Percentiles rank a stretch among this genome's conserved stretches.
These are phyloP conservation scores for Oncorhynchus clarkii DNA, from an alignment of 2,113 vertebrate species.

Conservation along the genomic window DNA sequence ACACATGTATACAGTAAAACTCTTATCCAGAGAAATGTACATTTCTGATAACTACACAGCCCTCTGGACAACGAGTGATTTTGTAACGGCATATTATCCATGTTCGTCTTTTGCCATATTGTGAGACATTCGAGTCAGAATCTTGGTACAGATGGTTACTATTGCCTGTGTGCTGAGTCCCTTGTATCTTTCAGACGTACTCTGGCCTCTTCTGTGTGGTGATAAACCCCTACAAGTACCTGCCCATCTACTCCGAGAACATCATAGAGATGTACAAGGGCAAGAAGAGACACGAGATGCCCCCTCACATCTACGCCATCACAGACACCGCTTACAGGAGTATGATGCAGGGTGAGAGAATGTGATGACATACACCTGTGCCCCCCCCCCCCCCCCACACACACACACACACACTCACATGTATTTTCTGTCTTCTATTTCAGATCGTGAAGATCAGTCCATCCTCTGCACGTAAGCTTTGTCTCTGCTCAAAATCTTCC, in stretches of 20 bases:
- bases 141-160: too few relatives aligned
- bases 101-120: neutral
- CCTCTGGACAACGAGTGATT: neutral
- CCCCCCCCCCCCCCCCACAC: too few relatives aligned
- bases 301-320: conserved; percentile 89
- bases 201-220: conserved; percentile 92
- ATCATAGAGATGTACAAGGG: conserved; percentile 91
- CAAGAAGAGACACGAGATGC: conserved; percentile 91
- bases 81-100: neutral
- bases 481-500: neutral
- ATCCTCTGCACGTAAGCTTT: conserved; percentile 75
- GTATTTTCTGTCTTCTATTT: neutral
- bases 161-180: too few relatives aligned
- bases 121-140: neutral
- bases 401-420: neutral
- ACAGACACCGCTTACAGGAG: conserved; percentile 87
- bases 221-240: conserved; percentile 87
- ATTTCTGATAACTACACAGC: neutral
- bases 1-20: neutral
- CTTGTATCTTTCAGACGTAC: conserved; percentile 75
- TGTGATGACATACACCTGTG: neutral
- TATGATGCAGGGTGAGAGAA: conserved; percentile 85
- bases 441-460: conserved; percentile 77
- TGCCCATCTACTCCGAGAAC: conserved; percentile 88
- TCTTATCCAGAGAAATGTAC: too few relatives aligned